Evolutionary conservation across 2,888 invertebrate genomes (phyloP).

Genomic region (Agrilus cyanescens): DNA sequence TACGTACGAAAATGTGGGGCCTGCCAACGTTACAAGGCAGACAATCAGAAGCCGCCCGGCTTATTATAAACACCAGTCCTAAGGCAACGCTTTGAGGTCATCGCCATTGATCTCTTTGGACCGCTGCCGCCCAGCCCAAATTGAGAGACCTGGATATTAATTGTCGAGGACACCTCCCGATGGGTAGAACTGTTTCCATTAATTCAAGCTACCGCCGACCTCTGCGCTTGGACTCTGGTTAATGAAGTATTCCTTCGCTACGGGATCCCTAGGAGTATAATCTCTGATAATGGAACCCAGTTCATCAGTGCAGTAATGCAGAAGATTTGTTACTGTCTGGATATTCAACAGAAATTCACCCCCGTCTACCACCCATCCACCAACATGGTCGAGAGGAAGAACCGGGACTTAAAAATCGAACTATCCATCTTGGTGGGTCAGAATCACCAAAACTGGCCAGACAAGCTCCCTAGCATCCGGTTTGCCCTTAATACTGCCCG

Average conservation of each 20-base stretch:
- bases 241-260: constrained; percentile 22
- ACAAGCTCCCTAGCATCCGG: constrained; percentile 23
- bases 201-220: neutral
- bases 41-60: constrained; percentile 10
- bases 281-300: constrained; percentile 27
- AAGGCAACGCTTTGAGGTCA: constrained; percentile 1
- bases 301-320: constrained; percentile 26
- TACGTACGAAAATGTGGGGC: constrained; percentile 7
- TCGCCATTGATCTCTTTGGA: constrained; percentile 4
- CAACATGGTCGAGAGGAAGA: constrained; percentile 25
- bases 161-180: constrained; percentile 19
- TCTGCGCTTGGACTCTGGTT: constrained; percentile 13
- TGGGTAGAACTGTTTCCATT: constrained; percentile 19
- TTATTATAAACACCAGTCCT: constrained; percentile 3
- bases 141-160: constrained; percentile 15
- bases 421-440: constrained; percentile 21
- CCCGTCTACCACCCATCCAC: constrained; percentile 21
- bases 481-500: constrained; percentile 29
- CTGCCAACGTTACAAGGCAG: constrained; percentile 12
- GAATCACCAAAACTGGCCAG: constrained; percentile 22
- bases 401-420: constrained; percentile 21
- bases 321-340: constrained; percentile 20
- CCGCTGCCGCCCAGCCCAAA: constrained; percentile 1
- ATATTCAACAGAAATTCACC: constrained; percentile 19
- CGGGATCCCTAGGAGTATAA: constrained; percentile 24